Evolutionary conservation across 1,140 invertebrate genomes (phyloP).

Genomic region (Drosophila asahinai): DNA sequence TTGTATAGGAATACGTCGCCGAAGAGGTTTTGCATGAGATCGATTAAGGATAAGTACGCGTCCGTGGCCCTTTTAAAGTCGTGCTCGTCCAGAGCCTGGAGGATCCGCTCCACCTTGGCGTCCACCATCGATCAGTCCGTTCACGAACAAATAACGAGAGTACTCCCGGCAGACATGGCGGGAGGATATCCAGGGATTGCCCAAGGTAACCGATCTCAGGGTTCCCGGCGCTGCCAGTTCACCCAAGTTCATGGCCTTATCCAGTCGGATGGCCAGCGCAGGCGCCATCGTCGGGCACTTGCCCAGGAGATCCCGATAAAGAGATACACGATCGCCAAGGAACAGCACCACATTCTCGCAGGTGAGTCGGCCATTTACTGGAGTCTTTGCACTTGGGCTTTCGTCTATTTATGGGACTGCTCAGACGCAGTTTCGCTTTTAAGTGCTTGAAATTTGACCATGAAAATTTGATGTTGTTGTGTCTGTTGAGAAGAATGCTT

Average conservation of each 20-base stretch:
- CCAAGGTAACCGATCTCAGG: conserved; percentile 91
- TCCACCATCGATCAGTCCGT: conserved; percentile 87
- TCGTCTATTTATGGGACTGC: too few relatives aligned
- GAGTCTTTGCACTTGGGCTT: too few relatives aligned
- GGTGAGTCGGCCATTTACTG: background rate
- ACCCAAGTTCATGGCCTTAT: conserved; percentile 88
- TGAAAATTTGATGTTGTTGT: too few relatives aligned
- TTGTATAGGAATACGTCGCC: conserved; percentile 57
- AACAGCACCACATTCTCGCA: conserved; percentile 27
- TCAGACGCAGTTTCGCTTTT: too few relatives aligned
- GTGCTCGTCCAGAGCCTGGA: conserved; percentile 84
- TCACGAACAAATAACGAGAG: conserved; percentile 88
- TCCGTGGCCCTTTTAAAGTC: conserved; percentile 40
- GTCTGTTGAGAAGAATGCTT: too few relatives aligned
- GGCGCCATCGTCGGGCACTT: conserved; percentile 89
- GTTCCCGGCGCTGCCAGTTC: conserved; percentile 88
- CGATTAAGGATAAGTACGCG: conserved; percentile 12
- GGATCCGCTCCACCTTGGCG: conserved; percentile 86
- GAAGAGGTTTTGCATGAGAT: conserved; percentile 34
- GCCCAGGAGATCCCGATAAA: conserved; percentile 8
- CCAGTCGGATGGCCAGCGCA: conserved; percentile 88
- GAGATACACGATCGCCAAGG: conserved; percentile 11
- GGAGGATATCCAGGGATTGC: conserved; percentile 95
- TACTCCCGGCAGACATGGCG: conserved; percentile 92
- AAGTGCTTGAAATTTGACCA: too few relatives aligned